Percentiles rank a stretch among this genome's conserved stretches.
Conservation (phyloP, 2,113 vertebrate genomes). For the Nanger granti region DNA sequence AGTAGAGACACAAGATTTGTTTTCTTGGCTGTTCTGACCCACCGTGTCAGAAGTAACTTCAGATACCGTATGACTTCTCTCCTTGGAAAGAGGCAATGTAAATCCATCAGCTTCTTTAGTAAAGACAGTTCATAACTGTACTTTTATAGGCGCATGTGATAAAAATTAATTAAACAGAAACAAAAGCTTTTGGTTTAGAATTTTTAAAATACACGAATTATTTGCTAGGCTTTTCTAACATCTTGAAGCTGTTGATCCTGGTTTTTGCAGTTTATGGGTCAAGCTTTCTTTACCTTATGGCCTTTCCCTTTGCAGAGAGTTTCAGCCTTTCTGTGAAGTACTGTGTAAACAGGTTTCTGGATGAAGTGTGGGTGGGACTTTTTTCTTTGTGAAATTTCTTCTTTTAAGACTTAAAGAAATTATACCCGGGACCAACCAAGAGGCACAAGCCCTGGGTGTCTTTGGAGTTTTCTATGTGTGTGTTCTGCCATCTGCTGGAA, state of each 20-base stretch:
- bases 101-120: not conserved
- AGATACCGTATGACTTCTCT: not conserved
- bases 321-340: not conserved
- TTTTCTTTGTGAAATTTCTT: conserved; percentile 32
- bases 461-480: conserved; percentile 58
- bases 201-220: not conserved
- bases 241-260: not conserved
- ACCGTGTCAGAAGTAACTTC: not conserved
- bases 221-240: not conserved
- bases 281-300: not conserved
- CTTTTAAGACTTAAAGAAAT: not conserved
- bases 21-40: not conserved
- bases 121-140: not conserved
- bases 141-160: not conserved
- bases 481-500: conserved; percentile 74
- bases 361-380: not conserved
- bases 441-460: conserved; percentile 13
- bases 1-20: not conserved
- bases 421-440: not conserved
- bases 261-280: not conserved
- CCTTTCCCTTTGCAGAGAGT: conserved; percentile 4
- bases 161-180: not conserved
- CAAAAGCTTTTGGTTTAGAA: not conserved
- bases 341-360: not conserved
- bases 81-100: not conserved